Conservation (phyloP, 2,113 vertebrate species). For the Rhizomys pruinosus region DNA sequence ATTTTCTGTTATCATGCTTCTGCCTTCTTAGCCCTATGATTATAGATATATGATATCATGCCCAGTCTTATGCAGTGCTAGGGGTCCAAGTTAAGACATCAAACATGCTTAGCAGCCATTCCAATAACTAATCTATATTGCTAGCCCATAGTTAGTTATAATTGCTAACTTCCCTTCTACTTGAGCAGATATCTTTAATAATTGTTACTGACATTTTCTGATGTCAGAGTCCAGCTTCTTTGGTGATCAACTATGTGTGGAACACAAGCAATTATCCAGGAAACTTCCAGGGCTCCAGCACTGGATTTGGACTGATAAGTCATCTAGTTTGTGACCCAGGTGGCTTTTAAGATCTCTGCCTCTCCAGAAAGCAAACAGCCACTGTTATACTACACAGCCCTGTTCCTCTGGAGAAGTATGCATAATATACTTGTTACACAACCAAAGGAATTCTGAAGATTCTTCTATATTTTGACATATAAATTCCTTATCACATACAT, state of each 20-base stretch:
- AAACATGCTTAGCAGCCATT: not conserved
- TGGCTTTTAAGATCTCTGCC: not conserved
- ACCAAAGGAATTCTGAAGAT: not conserved
- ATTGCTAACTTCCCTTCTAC: not conserved
- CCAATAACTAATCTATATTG: not conserved
- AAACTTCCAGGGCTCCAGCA: not conserved
- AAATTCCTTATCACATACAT: not conserved
- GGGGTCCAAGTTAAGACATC: not conserved
- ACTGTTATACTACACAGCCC: not conserved
- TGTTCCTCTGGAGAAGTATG: not conserved
- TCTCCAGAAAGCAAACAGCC: not conserved
- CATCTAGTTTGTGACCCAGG: not conserved
- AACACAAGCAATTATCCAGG: not conserved
- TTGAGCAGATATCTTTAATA: not conserved
- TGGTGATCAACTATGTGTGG: not conserved
- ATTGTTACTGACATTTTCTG: not conserved
- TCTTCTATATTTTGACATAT: not conserved
- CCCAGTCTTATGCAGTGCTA: not conserved
- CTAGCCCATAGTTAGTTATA: not conserved
- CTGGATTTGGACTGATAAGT: not conserved
- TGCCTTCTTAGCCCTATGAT: not conserved
- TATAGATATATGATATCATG: not conserved
- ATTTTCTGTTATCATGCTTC: not conserved
- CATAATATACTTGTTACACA: not conserved
- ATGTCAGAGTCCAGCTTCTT: not conserved